These are phyloP conservation scores for Archilochus colubris DNA, from an alignment of 2,113 vertebrate genomes.

Conservation along the genomic window DNA sequence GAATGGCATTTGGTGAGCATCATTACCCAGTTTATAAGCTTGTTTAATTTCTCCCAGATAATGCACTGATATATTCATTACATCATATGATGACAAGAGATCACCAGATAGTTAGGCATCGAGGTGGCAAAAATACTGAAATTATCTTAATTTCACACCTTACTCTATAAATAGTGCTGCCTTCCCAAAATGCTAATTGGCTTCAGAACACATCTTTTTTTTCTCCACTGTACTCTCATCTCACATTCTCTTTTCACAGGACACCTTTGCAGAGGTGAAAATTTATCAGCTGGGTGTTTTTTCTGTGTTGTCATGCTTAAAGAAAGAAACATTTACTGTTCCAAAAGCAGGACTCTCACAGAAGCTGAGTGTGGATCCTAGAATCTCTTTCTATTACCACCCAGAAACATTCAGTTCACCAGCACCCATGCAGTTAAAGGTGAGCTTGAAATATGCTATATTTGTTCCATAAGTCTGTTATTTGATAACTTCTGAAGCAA, in stretches of 20 bases:
- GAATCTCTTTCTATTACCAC: slow-evolving; percentile 83
- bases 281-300: slow-evolving; percentile 86
- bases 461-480: background rate
- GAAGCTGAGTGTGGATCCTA: slow-evolving; percentile 81
- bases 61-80: background rate
- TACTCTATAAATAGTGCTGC: background rate
- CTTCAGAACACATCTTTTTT: background rate
- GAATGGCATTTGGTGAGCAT: background rate
- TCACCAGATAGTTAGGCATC: background rate
- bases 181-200: background rate
- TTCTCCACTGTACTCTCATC: background rate
- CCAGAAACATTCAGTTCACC: slow-evolving; percentile 80
- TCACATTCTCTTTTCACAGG: slow-evolving; percentile 38
- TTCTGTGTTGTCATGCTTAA: slow-evolving; percentile 86
- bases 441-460: slow-evolving; percentile 49
- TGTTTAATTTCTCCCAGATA: background rate
- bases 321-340: slow-evolving; percentile 84
- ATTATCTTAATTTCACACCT: background rate
- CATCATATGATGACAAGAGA: background rate
- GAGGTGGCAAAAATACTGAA: background rate
- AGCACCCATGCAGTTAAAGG: slow-evolving; percentile 82
- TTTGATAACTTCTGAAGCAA: background rate
- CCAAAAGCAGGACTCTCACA: slow-evolving; percentile 77
- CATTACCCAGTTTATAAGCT: background rate
- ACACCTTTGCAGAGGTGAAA: slow-evolving; percentile 82